Conservation (phyloP, 2,888 invertebrate genomes). For the Parnassius orleans region DNA sequence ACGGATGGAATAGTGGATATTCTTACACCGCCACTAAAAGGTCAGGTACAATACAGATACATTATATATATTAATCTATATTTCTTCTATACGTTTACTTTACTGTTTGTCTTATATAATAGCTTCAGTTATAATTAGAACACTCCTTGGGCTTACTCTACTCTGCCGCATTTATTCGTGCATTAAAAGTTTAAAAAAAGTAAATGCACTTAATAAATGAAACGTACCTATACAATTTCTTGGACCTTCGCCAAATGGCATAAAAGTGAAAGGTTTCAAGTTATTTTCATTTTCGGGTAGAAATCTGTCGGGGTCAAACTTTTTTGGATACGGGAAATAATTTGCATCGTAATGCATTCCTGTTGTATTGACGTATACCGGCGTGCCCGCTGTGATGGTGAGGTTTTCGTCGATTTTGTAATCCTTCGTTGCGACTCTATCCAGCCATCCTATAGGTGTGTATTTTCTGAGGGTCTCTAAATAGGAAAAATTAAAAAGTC, state of each 20-base stretch:
- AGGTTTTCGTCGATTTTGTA: constrained; percentile 33
- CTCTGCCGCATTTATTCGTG: neutral
- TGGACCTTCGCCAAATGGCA: constrained; percentile 37
- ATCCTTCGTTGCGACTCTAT: constrained; percentile 26
- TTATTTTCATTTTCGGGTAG: constrained; percentile 24
- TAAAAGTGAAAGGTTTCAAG: constrained; percentile 27
- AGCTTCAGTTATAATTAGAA: no score
- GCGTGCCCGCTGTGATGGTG: constrained; percentile 29
- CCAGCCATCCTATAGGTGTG: constrained; percentile 32
- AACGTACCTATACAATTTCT: constrained; percentile 77
- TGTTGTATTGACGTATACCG: constrained; percentile 30
- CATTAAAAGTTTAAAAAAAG: neutral
- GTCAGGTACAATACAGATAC: no score
- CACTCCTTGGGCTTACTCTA: no score
- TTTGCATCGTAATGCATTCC: constrained; percentile 32
- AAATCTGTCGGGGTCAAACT: constrained; percentile 32
- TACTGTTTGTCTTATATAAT: neutral
- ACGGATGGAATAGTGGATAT: no score
- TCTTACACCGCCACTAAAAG: no score
- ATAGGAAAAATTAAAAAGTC: neutral
- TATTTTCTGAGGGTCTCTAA: constrained; percentile 28
- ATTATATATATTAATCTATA: neutral
- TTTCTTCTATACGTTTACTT: neutral
- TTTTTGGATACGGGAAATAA: constrained; percentile 29
- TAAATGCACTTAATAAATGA: no score